Conservation (phyloP, 2,113 vertebrate species). For the Tetraodon nigroviridis region DNA sequence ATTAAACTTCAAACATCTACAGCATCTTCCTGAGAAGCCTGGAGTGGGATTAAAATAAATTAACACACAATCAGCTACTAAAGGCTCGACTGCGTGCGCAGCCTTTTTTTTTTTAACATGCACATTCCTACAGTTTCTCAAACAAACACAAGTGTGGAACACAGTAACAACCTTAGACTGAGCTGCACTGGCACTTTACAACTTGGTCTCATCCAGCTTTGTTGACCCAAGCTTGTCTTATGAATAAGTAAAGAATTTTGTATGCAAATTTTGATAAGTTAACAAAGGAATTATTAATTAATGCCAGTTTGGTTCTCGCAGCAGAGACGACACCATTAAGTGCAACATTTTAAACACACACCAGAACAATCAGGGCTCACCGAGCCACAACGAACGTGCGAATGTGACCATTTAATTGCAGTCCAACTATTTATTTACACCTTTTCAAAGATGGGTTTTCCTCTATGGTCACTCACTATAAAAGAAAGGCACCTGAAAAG, state of each 20-base stretch:
- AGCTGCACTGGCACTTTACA: constrained; percentile 8
- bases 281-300: not conserved
- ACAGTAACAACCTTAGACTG: constrained; percentile 28
- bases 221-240: not conserved
- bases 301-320: constrained; percentile 20
- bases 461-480: constrained; percentile 24
- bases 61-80: constrained; percentile 60
- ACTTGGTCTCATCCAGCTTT: constrained; percentile 2
- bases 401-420: constrained; percentile 22
- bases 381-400: not conserved
- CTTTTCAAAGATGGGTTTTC: constrained; percentile 4
- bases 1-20: constrained; percentile 63
- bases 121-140: constrained; percentile 37
- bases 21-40: constrained; percentile 69
- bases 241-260: not conserved
- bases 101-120: constrained; percentile 39
- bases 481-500: constrained; percentile 58
- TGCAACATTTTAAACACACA: constrained; percentile 18
- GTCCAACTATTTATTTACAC: constrained; percentile 36
- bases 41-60: constrained; percentile 71
- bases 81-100: constrained; percentile 44
- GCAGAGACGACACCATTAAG: constrained; percentile 16
- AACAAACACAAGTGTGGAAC: constrained; percentile 31
- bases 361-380: constrained; percentile 19
- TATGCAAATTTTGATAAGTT: not conserved